phyloP scores from a whole-genome alignment of 2,888 invertebrate genomes.

The Rhabditoides inermis region DNA sequence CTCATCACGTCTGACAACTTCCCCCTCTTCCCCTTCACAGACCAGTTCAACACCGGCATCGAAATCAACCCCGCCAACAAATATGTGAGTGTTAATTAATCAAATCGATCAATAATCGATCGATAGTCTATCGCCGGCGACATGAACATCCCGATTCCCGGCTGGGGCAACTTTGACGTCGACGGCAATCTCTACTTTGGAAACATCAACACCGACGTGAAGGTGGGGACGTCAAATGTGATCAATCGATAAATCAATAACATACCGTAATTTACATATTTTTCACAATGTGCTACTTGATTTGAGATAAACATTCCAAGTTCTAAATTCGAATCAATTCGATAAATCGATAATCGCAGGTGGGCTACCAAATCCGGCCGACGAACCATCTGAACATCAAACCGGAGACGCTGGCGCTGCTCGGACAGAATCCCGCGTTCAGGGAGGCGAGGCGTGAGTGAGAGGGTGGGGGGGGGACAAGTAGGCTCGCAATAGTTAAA shows the following conservation, averaged over 20 bases:
- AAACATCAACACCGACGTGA: constrained; percentile 30
- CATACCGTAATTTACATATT: neutral
- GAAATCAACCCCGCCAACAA: constrained; percentile 46
- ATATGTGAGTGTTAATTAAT: constrained; percentile 22
- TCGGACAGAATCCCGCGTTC: constrained; percentile 41
- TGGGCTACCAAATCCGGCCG: constrained; percentile 41
- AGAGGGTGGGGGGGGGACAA: no score
- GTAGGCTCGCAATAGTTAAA: no score
- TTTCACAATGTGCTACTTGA: no score
- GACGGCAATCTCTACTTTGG: constrained; percentile 39
- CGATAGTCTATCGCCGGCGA: constrained; percentile 35
- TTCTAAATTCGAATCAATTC: neutral
- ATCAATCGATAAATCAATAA: no score
- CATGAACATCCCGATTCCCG: constrained; percentile 42
- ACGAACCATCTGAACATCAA: constrained; percentile 41
- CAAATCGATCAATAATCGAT: neutral
- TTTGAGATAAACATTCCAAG: no score
- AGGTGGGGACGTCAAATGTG: no score
- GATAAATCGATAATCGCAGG: constrained; percentile 3
- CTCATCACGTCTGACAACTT: constrained; percentile 46
- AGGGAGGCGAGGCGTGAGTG: constrained; percentile 37
- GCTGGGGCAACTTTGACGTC: constrained; percentile 47
- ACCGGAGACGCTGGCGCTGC: constrained; percentile 37
- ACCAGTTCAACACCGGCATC: constrained; percentile 42
- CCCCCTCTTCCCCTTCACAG: constrained; percentile 45